Percentiles rank a stretch among this genome's conserved stretches.
phyloP scores from a whole-genome alignment of 2,797 vertebrate genomes.

The Heliangelus exortis region DNA sequence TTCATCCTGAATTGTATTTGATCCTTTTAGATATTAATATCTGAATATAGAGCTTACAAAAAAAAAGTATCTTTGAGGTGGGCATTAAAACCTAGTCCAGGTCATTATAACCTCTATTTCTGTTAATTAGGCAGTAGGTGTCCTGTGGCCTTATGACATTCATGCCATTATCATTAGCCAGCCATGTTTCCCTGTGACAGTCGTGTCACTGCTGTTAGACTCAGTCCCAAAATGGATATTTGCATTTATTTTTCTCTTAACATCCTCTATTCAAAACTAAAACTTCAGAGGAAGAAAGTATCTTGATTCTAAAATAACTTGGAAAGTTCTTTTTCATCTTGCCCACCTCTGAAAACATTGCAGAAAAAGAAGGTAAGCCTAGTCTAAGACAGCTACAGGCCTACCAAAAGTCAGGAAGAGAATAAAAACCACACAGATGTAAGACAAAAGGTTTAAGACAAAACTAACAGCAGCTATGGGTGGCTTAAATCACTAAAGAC shows the following conservation, averaged over 20 bases:
- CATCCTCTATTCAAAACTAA: constrained; percentile 15
- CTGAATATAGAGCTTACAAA: neutral
- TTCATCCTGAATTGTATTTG: neutral
- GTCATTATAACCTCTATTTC: constrained; percentile 64
- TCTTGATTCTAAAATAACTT: neutral
- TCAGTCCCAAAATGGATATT: constrained; percentile 26
- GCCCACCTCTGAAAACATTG: neutral
- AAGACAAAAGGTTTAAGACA: neutral
- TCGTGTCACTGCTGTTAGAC: constrained; percentile 46
- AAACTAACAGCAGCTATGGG: neutral
- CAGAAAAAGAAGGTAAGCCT: neutral
- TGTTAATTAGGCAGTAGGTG: constrained; percentile 72
- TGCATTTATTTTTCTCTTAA: constrained; percentile 28
- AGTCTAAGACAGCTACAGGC: neutral
- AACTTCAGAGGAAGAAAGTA: neutral
- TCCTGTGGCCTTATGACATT: constrained; percentile 62
- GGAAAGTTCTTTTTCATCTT: neutral
- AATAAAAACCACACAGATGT: neutral
- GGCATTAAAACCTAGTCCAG: constrained; percentile 47
- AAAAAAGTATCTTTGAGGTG: constrained; percentile 33
- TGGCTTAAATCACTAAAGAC: neutral
- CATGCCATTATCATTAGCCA: constrained; percentile 72
- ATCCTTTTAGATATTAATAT: neutral
- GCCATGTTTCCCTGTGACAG: constrained; percentile 60
- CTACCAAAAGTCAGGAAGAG: neutral